Percentiles rank a stretch among this genome's conserved stretches.
Evolutionary conservation across 2,113 vertebrate species (phyloP).

Genomic region (Trematomus loennbergii): DNA sequence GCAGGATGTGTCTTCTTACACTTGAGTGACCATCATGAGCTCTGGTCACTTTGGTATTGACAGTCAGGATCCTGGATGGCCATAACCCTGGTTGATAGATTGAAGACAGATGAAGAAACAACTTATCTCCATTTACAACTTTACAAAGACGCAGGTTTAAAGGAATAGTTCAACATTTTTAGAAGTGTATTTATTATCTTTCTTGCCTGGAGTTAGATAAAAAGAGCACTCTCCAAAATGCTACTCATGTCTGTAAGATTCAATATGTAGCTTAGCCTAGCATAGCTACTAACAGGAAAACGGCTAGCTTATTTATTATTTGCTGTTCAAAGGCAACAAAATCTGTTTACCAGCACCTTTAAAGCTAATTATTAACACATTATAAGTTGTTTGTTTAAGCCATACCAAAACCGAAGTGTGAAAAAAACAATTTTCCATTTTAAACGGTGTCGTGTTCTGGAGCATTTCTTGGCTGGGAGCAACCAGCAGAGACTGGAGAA

Average conservation of each 20-base stretch:
- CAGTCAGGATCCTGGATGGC: slow-evolving; percentile 84
- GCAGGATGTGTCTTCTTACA: slow-evolving; percentile 63
- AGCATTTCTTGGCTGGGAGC: neutral
- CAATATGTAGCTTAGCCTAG: slow-evolving; percentile 3
- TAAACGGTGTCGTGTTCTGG: neutral
- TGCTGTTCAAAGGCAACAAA: too few species aligned
- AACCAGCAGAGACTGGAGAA: neutral
- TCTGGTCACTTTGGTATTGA: slow-evolving; percentile 71
- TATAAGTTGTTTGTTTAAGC: neutral
- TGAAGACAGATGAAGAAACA: slow-evolving; percentile 45
- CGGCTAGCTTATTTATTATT: neutral
- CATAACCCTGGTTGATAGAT: slow-evolving; percentile 80
- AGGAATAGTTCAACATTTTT: neutral
- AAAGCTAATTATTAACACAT: too few species aligned
- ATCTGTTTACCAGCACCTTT: too few species aligned
- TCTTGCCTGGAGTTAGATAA: slow-evolving; percentile 3
- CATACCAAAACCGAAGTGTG: neutral
- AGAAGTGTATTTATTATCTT: neutral
- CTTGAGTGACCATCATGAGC: slow-evolving; percentile 75
- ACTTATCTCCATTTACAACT: slow-evolving; percentile 8
- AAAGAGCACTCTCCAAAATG: neutral
- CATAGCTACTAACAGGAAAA: slow-evolving; percentile 15
- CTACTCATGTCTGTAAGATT: neutral
- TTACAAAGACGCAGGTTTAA: neutral
- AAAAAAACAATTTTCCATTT: neutral